Percentiles rank a stretch among this genome's conserved stretches.
Evolutionary conservation across 2,888 invertebrate genomes (phyloP).

Genomic region (Cerastis rubricosa): DNA sequence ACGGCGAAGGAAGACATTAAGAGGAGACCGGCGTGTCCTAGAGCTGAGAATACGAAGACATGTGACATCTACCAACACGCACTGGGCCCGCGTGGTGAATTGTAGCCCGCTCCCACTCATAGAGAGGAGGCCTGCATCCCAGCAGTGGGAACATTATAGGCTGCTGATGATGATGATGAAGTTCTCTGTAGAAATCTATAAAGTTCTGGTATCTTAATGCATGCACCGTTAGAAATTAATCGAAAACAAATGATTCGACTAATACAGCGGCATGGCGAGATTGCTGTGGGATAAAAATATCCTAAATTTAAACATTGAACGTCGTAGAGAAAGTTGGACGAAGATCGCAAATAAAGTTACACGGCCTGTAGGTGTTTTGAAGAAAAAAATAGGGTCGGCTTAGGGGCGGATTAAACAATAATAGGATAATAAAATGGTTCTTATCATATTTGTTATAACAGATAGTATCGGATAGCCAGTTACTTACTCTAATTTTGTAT

Average conservation of each 20-base stretch:
- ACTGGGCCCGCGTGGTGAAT: too few relatives aligned
- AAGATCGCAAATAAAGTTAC: conserved; percentile 18
- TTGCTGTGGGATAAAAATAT: conserved; percentile 18
- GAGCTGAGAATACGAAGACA: too few relatives aligned
- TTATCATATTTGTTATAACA: not conserved
- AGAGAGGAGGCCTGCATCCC: too few relatives aligned
- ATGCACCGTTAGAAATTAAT: conserved; percentile 3
- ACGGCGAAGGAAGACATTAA: too few relatives aligned
- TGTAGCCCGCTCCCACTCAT: too few relatives aligned
- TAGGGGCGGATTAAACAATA: too few relatives aligned
- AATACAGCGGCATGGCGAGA: conserved; percentile 17
- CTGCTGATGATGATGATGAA: too few relatives aligned
- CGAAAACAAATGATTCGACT: conserved; percentile 17
- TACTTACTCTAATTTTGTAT: not conserved
- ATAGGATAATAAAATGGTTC: not conserved
- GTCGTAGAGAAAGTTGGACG: conserved; percentile 22
- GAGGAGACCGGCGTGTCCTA: too few relatives aligned
- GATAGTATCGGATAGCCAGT: not conserved
- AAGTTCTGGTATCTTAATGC: too few relatives aligned
- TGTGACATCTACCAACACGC: too few relatives aligned
- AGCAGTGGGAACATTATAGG: too few relatives aligned
- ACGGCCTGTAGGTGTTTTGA: conserved; percentile 11
- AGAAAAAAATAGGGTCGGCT: conserved; percentile 41
- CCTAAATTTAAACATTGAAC: conserved; percentile 9
- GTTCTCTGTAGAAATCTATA: too few relatives aligned